Base-by-base conservation (phyloP, 2,888 invertebrate genomes). In the Parapristionchus giblindavisi region DNA sequence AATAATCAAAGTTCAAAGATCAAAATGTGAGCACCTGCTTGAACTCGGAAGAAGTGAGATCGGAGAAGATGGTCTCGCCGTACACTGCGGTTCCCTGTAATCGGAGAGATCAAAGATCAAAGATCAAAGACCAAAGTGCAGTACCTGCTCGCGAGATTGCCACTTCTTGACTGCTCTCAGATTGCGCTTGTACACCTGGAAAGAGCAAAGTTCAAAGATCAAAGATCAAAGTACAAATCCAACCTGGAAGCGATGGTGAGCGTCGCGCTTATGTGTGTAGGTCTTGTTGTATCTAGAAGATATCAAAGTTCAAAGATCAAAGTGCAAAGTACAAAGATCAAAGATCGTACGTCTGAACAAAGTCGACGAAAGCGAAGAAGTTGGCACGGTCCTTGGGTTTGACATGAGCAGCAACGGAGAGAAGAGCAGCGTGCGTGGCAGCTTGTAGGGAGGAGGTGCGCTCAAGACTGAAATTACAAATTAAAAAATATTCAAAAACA, bases 21-120 rank as follows among this genome's bases (percentile, higher is more conserved):
- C 11, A 24, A 24, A 8, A 17, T 8, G 38, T 5, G 48, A 73
- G 4, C 38, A 85, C 85, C 76, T 83, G 76, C 70, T 81, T 80
- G 78, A 86, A 87, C 76, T 87, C 85, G 27, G 75, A 63, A 6
- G 83, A 75, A 14, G 85, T 84, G 77, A 87, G 74, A 71, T 87
- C 87, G 52, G 82, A 79, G 77, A 85, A 87, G 70, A 82, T 75
- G 5, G 87, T 87, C 75, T 85, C 82, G 65, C 87, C 87, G 72
- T 86, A 87, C 34, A 85, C 83, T 24, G 87, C 87, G 0, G 81
- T 80, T 21, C 82, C 81, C 61, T 73, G 61, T 48, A n/a, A n/a
- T n/a, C n/a, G n/a, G n/a, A 36, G 32, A 21, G 27, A 63, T 21
- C 5, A 2, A 4, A 38, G 29, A 21, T 54, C n/a, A 3, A 27